These are phyloP conservation scores for Lordiphosa collinella DNA, from an alignment of 1,140 invertebrate genomes.

Conservation along the genomic window DNA sequence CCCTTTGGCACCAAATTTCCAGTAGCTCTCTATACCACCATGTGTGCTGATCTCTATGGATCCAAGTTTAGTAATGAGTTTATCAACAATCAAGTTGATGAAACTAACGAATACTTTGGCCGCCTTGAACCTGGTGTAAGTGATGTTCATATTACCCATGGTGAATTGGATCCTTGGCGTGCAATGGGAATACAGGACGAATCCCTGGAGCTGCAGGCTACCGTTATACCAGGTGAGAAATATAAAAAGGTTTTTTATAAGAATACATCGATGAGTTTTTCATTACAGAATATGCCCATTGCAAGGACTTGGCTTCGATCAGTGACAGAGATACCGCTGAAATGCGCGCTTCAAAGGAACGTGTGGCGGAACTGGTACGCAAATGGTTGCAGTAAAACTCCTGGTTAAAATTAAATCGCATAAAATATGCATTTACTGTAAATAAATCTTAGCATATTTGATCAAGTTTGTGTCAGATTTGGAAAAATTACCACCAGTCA, in stretches of 20 bases:
- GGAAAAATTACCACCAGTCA: too few relatives aligned
- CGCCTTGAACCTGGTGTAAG: slow-evolving; percentile 81
- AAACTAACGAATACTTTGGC: slow-evolving; percentile 83
- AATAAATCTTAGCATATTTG: not conserved
- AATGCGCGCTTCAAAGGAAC: slow-evolving; percentile 78
- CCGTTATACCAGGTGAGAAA: slow-evolving; percentile 58
- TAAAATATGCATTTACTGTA: not conserved
- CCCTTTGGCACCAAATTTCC: slow-evolving; percentile 84
- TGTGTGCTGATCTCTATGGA: slow-evolving; percentile 86
- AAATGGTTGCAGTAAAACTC: slow-evolving; percentile 56
- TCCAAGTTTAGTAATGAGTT: slow-evolving; percentile 48
- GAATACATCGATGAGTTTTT: not conserved
- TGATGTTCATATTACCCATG: slow-evolving; percentile 85
- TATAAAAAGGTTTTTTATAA: not conserved
- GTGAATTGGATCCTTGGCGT: slow-evolving; percentile 85
- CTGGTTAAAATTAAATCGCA: not conserved
- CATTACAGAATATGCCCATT: slow-evolving; percentile 84
- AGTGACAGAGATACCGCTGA: slow-evolving; percentile 79
- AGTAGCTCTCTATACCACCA: slow-evolving; percentile 81
- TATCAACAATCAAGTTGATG: slow-evolving; percentile 69
- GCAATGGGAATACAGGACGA: slow-evolving; percentile 81
- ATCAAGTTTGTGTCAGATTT: not conserved
- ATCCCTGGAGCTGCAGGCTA: slow-evolving; percentile 29
- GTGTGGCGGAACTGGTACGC: slow-evolving; percentile 58
- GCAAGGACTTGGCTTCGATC: slow-evolving; percentile 83